A percentile compares a stretch with the other conserved stretches of the same genome.
Conservation (phyloP, 2,113 vertebrate genomes). For the Hirundichthys speculiger region DNA sequence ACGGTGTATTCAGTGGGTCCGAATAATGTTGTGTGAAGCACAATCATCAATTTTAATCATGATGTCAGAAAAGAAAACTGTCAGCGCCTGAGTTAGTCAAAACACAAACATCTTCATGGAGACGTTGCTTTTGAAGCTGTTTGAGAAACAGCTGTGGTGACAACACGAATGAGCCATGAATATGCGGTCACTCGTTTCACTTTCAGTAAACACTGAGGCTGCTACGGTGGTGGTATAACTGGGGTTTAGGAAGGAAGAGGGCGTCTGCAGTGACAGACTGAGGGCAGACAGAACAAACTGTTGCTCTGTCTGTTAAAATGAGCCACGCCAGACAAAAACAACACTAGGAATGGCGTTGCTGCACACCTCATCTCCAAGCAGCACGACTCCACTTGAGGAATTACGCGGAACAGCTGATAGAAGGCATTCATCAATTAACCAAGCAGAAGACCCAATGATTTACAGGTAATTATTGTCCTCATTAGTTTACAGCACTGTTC, state of each 20-base stretch:
- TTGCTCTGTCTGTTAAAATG: slow-evolving; percentile 25
- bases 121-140: no score
- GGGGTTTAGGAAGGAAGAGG: slow-evolving; percentile 14
- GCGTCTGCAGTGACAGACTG: slow-evolving; percentile 1
- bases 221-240: neutral
- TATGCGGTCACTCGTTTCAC: neutral
- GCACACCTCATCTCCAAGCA: slow-evolving; percentile 55
- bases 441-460: slow-evolving; percentile 28
- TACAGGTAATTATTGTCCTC: slow-evolving; percentile 42
- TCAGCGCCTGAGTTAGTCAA: no score
- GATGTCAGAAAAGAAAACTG: no score
- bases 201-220: slow-evolving; percentile 44
- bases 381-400: slow-evolving; percentile 29
- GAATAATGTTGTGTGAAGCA: no score
- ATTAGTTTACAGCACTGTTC: slow-evolving; percentile 36
- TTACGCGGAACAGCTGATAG: slow-evolving; percentile 14
- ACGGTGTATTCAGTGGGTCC: no score
- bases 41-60: no score
- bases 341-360: slow-evolving; percentile 17
- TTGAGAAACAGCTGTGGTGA: no score
- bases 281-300: slow-evolving; percentile 26
- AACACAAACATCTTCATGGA: no score
- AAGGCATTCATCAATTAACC: slow-evolving; percentile 30
- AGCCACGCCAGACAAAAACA: slow-evolving; percentile 46
- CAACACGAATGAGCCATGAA: no score